Evolutionary conservation across 2,113 vertebrate species (phyloP), one percentile per base, ranked within the genome.

Genomic region (Megaceryle torquata): DNA sequence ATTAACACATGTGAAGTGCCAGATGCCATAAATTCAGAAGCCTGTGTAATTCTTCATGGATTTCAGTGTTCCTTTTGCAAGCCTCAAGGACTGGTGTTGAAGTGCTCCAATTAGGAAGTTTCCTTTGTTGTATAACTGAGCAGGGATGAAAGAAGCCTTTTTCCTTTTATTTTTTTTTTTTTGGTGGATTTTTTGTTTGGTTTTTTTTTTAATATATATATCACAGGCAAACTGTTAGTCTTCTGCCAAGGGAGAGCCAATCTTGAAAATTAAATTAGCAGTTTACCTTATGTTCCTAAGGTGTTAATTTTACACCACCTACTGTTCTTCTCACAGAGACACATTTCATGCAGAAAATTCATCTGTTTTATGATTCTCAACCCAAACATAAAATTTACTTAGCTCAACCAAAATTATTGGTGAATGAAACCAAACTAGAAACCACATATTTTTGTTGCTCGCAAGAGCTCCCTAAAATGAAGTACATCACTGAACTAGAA

Each of bases 281-380:
- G 79, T 83, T 88, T 90, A 94, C 48, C 80, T 96, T 96, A 95
- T 88, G 90, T 81, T 96, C 76, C 6, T 51, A 88, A 92, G 56
- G 51, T 94, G 80, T 56, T 91, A 92, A 83, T 83, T 95, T 95
- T 95, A 94, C 79, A 96, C 75, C 85, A 90, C 79, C 92, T 94
- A 93, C 92, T 82, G 88, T 87, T 89, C 75, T 91, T 94, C 85
- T 88, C 44, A 85, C 60, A 88, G 60, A 60, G 44, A 85, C 87
- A 87, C 67, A 83, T 70, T 88, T 29, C 68, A 70, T 39, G 43
- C n/a, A 83, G 20, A 95, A 87, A 90, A 94, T 86, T 92, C 20
- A 79, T 93, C 87, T 96, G 68, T 4, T 95, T 90, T 74, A 59
- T 71, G 50, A 83, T 88, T 90, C 39, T 90, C 59, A 96, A 39